phyloP scores from a whole-genome alignment of 1,140 invertebrate genomes.

The Magallana gigas region DNA sequence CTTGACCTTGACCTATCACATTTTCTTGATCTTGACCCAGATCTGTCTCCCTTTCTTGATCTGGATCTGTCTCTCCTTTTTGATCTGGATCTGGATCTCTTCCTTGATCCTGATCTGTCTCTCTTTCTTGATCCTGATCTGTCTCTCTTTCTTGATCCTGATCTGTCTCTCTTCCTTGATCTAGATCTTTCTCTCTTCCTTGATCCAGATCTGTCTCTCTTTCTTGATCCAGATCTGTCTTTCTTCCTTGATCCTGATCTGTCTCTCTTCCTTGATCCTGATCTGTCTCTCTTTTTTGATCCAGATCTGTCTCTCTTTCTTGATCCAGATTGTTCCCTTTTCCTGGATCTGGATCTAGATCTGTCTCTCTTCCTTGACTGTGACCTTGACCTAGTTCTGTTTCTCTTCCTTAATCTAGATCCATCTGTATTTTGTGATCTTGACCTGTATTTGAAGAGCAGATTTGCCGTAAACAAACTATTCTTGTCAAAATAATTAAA shows the following conservation, averaged over 20 bases:
- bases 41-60: background rate
- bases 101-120: background rate
- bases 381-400: background rate
- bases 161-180: background rate
- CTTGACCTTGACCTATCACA: background rate
- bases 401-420: background rate
- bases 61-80: background rate
- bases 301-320: background rate
- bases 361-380: background rate
- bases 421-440: background rate
- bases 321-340: background rate
- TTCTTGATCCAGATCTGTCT: constrained; percentile 13
- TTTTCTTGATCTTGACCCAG: constrained; percentile 11
- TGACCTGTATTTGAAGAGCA: background rate
- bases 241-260: background rate
- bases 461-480: no score
- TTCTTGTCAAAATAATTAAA: no score
- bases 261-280: background rate
- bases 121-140: background rate
- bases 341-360: constrained; percentile 16
- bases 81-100: background rate
- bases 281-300: constrained; percentile 6
- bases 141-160: background rate
- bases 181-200: background rate
- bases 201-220: background rate